phyloP scores from a whole-genome alignment of 1,140 invertebrate genomes.

The Bombus difficillimus region DNA sequence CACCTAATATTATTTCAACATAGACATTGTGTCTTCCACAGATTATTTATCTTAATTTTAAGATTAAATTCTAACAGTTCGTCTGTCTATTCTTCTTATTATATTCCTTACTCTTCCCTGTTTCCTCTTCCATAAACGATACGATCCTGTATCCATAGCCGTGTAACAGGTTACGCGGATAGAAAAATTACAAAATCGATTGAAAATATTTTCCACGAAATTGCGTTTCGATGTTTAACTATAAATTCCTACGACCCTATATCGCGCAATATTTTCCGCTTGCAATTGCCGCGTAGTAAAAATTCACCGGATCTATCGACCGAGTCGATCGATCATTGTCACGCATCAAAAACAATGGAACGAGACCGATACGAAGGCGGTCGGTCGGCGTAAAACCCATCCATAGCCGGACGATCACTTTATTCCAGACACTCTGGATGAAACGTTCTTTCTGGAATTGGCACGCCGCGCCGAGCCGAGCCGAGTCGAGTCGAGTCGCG shows the following conservation, averaged over 20 bases:
- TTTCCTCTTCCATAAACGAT: too few relatives aligned
- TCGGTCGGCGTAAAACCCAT: not conserved
- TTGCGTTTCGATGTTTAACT: not conserved
- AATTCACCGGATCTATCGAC: not conserved
- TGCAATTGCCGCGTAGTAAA: not conserved
- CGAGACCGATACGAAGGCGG: not conserved
- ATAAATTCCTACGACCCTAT: not conserved
- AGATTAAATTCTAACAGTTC: too few relatives aligned
- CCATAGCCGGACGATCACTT: not conserved
- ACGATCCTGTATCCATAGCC: too few relatives aligned
- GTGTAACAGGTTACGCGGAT: not conserved
- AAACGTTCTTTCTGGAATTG: not conserved
- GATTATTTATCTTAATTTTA: too few relatives aligned
- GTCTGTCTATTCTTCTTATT: too few relatives aligned
- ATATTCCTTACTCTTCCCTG: too few relatives aligned
- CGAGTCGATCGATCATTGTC: not conserved
- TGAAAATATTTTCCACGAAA: not conserved
- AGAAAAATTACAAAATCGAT: not conserved
- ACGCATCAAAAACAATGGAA: not conserved
- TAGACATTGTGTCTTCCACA: too few relatives aligned
- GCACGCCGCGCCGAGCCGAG: not conserved
- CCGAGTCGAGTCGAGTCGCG: not conserved
- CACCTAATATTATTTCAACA: too few relatives aligned
- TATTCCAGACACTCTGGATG: conserved; percentile 2
- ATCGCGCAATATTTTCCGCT: not conserved